Percentiles rank a stretch among this genome's conserved stretches.
Conservation (phyloP, 2,113 vertebrate genomes). For the Cheilinus undulatus region DNA sequence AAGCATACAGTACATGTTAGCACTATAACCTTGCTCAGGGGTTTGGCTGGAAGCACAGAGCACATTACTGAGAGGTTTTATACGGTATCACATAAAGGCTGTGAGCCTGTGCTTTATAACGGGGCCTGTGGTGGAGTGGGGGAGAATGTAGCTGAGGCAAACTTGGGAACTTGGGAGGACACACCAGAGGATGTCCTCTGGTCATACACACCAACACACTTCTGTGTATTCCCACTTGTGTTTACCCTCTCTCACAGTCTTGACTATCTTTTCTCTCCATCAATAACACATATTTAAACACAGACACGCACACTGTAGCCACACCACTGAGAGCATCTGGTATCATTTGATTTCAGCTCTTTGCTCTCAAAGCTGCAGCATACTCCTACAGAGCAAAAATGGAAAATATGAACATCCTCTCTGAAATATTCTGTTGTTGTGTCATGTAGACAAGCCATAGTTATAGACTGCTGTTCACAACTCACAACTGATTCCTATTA, state of each 20-base stretch:
- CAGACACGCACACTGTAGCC: slow-evolving; percentile 6
- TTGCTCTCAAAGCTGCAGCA: not conserved
- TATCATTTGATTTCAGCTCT: slow-evolving; percentile 36
- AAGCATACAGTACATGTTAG: slow-evolving; percentile 73
- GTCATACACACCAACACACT: slow-evolving; percentile 64
- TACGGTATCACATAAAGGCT: slow-evolving; percentile 65
- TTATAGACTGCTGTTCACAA: not conserved
- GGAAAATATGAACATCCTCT: not conserved
- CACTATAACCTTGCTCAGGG: slow-evolving; percentile 78
- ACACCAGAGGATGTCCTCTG: slow-evolving; percentile 51
- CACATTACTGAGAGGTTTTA: slow-evolving; percentile 70
- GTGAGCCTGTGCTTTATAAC: slow-evolving; percentile 43
- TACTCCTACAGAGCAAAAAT: not conserved
- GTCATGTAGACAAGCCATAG: slow-evolving; percentile 3
- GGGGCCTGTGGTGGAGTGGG: slow-evolving; percentile 29
- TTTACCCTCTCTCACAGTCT: slow-evolving; percentile 20
- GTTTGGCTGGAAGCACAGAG: slow-evolving; percentile 62
- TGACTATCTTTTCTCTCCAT: slow-evolving; percentile 8
- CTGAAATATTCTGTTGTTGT: not conserved
- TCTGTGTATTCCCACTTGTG: slow-evolving; percentile 44
- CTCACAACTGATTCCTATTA: no score
- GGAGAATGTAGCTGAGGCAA: slow-evolving; percentile 38
- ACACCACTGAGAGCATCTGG: slow-evolving; percentile 26
- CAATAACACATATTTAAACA: slow-evolving; percentile 24
- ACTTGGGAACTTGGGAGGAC: slow-evolving; percentile 46